Conservation (phyloP, 2,888 invertebrate genomes). For the Xanthorhoe designata region DNA sequence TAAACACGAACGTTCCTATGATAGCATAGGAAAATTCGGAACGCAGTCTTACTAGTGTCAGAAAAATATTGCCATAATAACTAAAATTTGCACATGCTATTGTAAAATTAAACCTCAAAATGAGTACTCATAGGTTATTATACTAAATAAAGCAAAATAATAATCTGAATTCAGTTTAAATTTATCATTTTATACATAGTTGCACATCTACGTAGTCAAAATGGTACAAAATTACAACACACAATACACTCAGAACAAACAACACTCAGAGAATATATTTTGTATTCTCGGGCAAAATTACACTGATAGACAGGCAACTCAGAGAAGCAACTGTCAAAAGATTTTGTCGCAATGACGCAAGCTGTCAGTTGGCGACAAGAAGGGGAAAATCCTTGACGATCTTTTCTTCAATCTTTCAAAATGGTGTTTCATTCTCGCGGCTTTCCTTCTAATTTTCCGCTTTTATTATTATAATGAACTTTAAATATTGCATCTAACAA, state of each 20-base stretch:
- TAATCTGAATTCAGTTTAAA: too few species aligned
- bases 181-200: too few species aligned
- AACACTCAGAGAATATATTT: too few species aligned
- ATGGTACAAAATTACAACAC: not conserved
- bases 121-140: too few species aligned
- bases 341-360: constrained; percentile 60
- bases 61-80: constrained; percentile 16
- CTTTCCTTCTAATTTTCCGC: constrained; percentile 73
- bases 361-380: constrained; percentile 61
- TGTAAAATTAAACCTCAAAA: not conserved
- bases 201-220: too few species aligned
- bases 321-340: constrained; percentile 57
- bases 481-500: constrained; percentile 55
- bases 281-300: not conserved
- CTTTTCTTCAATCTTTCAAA: constrained; percentile 80
- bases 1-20: too few species aligned
- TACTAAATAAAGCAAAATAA: too few species aligned
- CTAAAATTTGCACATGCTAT: not conserved
- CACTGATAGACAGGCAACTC: constrained; percentile 41
- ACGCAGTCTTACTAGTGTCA: constrained; percentile 13
- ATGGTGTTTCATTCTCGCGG: constrained; percentile 80
- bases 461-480: constrained; percentile 71
- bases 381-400: constrained; percentile 71
- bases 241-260: not conserved
- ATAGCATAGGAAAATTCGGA: not conserved